Percentiles rank a stretch among this genome's conserved stretches.
Conservation (phyloP, 2,113 vertebrate genomes). For the Chaetops frenatus region DNA sequence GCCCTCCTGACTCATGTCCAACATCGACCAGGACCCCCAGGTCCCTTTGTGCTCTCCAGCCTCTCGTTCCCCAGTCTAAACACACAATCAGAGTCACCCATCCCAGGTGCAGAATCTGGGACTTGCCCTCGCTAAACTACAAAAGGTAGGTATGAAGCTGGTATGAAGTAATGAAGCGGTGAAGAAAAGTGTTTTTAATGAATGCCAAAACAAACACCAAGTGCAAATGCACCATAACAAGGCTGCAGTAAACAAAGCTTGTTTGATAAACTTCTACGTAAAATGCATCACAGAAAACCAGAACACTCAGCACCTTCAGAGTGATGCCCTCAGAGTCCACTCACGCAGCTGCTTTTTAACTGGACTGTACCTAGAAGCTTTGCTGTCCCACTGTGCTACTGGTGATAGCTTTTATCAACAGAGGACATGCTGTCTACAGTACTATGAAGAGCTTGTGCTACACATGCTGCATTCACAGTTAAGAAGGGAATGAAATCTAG, state of each 20-base stretch:
- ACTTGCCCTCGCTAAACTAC: background rate
- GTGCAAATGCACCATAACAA: background rate
- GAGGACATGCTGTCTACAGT: background rate
- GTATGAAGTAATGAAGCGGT: background rate
- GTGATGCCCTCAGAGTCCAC: background rate
- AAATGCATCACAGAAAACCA: background rate
- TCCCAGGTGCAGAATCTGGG: background rate
- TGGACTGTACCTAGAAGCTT: background rate
- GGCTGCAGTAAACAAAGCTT: background rate
- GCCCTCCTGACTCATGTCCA: background rate
- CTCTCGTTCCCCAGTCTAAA: no score
- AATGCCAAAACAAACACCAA: background rate
- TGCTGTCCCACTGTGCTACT: background rate
- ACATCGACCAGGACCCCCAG: rapidly evolving
- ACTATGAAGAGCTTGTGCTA: slow-evolving; percentile 43
- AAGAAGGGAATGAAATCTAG: background rate
- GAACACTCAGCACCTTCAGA: background rate
- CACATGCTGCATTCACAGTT: background rate
- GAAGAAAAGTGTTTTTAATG: background rate
- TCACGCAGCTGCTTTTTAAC: background rate
- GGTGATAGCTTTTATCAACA: background rate
- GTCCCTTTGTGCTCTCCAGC: background rate
- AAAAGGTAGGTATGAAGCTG: background rate
- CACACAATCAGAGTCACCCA: background rate
- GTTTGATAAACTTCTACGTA: background rate